These are phyloP conservation scores for Pelosia muscerda DNA, from an alignment of 2,888 invertebrate genomes.

Conservation along the genomic window DNA sequence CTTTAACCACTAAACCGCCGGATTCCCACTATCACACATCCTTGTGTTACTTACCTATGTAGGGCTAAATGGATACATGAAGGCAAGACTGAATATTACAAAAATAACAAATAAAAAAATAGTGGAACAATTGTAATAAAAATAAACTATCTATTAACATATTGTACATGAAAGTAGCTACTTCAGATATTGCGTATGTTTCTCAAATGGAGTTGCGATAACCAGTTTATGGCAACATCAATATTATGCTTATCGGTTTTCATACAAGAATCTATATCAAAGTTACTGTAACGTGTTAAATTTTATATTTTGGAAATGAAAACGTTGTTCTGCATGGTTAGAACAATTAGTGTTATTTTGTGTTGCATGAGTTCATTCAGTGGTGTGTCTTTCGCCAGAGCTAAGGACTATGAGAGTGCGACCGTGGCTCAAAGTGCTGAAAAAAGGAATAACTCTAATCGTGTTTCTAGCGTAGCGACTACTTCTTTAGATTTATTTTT, in stretches of 20 bases:
- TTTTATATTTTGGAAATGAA: slow-evolving; percentile 39
- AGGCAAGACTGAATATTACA: background rate
- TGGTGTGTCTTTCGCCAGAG: slow-evolving; percentile 53
- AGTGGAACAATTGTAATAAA: too few relatives aligned
- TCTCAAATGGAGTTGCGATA: slow-evolving; percentile 50
- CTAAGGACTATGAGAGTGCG: slow-evolving; percentile 35
- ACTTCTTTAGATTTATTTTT: slow-evolving; percentile 49
- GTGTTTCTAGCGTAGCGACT: slow-evolving; percentile 8
- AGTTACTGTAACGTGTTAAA: slow-evolving; percentile 46
- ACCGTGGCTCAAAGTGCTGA: slow-evolving; percentile 26
- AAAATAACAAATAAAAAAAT: too few relatives aligned
- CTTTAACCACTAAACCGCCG: background rate
- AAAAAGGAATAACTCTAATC: background rate
- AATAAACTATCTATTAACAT: too few relatives aligned
- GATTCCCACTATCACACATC: too few relatives aligned
- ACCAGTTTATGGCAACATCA: slow-evolving; percentile 64
- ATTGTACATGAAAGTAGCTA: slow-evolving; percentile 18
- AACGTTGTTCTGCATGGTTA: slow-evolving; percentile 15
- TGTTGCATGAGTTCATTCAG: slow-evolving; percentile 18
- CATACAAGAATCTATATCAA: slow-evolving; percentile 41
- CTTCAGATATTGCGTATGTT: slow-evolving; percentile 25
- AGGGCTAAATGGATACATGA: background rate
- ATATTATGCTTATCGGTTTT: slow-evolving; percentile 57
- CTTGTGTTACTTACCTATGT: background rate
- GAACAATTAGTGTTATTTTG: slow-evolving; percentile 25